A percentile compares a stretch with the other conserved stretches of the same genome.
Conservation (phyloP, 2,113 vertebrate genomes). For the Colaptes auratus region DNA sequence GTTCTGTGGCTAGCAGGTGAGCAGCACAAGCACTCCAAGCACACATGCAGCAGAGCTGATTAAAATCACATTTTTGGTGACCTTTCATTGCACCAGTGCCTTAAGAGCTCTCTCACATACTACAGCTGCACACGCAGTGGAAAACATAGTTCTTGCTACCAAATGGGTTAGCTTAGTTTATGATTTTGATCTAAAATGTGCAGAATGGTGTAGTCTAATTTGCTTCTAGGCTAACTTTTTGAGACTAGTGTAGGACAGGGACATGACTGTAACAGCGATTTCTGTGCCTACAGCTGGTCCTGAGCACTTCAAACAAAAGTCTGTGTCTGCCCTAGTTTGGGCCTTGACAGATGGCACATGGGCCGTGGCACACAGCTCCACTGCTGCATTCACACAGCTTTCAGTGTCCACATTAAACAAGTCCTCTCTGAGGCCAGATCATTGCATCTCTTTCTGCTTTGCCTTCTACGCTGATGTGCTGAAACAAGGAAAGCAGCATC, state of each 20-base stretch:
- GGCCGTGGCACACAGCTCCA: accelerated
- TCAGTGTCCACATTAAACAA: background rate
- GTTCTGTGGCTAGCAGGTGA: background rate
- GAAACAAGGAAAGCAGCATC: no score
- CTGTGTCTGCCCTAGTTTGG: background rate
- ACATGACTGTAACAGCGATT: background rate
- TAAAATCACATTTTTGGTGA: background rate
- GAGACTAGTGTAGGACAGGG: background rate
- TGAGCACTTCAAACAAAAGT: background rate
- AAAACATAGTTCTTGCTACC: background rate
- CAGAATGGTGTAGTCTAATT: background rate
- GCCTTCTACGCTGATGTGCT: background rate
- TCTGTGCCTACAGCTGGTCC: background rate
- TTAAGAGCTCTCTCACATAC: background rate
- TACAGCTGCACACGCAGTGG: background rate
- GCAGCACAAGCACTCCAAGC: background rate
- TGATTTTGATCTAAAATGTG: background rate
- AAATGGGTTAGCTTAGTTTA: background rate
- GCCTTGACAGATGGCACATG: background rate
- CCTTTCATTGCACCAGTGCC: background rate
- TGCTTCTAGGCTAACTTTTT: background rate
- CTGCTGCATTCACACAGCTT: background rate
- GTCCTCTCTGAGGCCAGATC: background rate
- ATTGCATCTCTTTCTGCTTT: background rate
- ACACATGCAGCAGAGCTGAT: background rate